Evolutionary conservation across 2,888 invertebrate species (phyloP), one percentile per base, ranked within the genome.

Genomic region (Hypsopygia costalis): DNA sequence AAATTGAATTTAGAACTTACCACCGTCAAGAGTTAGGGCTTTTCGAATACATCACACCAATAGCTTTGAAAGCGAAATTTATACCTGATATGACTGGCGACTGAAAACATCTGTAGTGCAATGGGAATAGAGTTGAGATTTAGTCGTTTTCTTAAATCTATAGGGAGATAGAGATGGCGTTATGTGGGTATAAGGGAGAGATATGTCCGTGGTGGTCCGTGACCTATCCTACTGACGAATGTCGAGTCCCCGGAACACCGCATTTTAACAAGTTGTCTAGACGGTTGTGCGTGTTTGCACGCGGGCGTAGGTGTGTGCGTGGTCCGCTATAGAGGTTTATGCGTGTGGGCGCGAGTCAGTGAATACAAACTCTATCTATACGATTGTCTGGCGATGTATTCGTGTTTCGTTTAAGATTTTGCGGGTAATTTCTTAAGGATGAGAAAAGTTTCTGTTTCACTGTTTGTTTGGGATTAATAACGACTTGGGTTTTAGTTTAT

Each of bases 211-310:
- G 69, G 62, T 78, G 71, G 83, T 86, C 87, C 87, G 87, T 86
- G 88, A 88, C 88, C 88, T 88, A 88, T 87, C 87, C 87, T 86
- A 88, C 87, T 85, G 78, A 81, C 81, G 85, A 87, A 85, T 83
- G 83, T 80, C 81, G 85, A 80, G 81, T 68, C 82, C 80, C 83
- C 83, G 83, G 86, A 87, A 85, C 81, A 80, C 72, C 72, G 76
- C 76, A 72, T 78, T 81, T 82, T 82, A 83, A 81, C 85, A 73
- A 82, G 72, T 71, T 66, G 87, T 88, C 87, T 87, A 87, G 87
- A 87, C 87, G 66, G 49, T 43, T 55, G 66, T 46, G 58, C 41
- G 32, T 58, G 72, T 77, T 65, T 68, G 79, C 58, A 64, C 49
- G 47, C 35, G 36, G 36, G 44, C n/a, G 47, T 10, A 47, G 29